Base-by-base conservation (phyloP, 2,113 vertebrate genomes). In the Carassius gibelio region DNA sequence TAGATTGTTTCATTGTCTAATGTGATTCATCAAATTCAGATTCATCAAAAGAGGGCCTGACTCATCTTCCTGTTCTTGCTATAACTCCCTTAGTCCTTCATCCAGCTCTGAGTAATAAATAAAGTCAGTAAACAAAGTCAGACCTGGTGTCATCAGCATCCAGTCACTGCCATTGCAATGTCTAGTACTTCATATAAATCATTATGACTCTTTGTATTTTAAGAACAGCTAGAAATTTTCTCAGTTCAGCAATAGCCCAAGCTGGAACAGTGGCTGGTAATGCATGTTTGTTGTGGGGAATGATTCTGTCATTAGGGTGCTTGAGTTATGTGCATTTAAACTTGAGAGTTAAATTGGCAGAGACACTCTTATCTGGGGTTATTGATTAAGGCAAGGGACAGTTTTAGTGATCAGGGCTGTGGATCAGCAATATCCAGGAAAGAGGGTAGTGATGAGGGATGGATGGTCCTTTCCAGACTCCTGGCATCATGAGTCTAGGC, bases 361-460 rank as follows among this genome's bases (percentile, higher is more conserved):
- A 72, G 84, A 57, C 15, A n/a, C 48, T 14, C 23, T 69, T 34
- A 57, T 69, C 2, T n/a, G 3, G 64, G 19, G 62, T 42, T 69
- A 85, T 85, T 85, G 84, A 80, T 80, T 80, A 85, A 61, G 19
- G 14, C 26, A 23, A 23, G 55, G 52, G 78, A 75, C 19, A 23
- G 78, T 50, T 71, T 74, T 72, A 78, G 55, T 50, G 68, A 85
- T 81, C 76, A 62, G 36, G 55, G 23, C 38, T 21, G 23, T 80
- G 52, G 64, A 61, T 72, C 77, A 79, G 50, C 64, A 68, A 19
- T 42, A 81, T 30, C 13, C 52, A 74, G 52, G 23, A 42, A 61
- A 21, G 7, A n/a, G 36, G 42, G 36, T 36, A 80, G 57, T 26
- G 23, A 50, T 61, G 26, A 79, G 50, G 52, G 52, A 72, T 57